Base-by-base conservation (phyloP, 2,888 invertebrate species). In the Oscheius sp. region DNA sequence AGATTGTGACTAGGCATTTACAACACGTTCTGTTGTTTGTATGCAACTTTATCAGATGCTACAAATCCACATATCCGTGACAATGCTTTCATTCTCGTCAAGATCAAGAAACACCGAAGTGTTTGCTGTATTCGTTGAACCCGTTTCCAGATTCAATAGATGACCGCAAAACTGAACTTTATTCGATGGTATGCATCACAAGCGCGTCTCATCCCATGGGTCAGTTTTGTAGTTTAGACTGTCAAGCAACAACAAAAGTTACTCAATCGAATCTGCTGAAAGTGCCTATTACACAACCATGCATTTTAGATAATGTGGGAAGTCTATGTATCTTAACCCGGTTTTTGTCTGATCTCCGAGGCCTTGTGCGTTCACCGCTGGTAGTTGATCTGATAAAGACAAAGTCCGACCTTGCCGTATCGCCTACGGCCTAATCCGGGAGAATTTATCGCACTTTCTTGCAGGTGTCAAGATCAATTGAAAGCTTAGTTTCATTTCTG, bases 301-400 rank as follows among this genome's bases (percentile, higher is more conserved):
- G 21, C 21, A 21, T 2, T 9, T 9, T 9, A 21, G 2, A 21
- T 2, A 21, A 55, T 21, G 55, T 9, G 55, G 21, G 13, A 5
- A 55, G 7, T 21, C 29, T 9, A 55, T 55, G 55, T 55, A 1
- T 13, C 55, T 55, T 21, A 55, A 21, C 55, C 55, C 55, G 55
- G 4, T 55, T 55, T 55, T 55, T 55, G 21, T 32, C 32, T 55
- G 55, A 21, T 55, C 55, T 55, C 32, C 55, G 55, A 21, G 9
- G 55, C 21, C 9, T 55, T 32, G 55, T 32, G 13, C 53, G 21
- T 51, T 51, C 21, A 13, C n/a, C 29, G 55, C 32, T 21, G 55
- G 21, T 55, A 21, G 55, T 32, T 55, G 55, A 55, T 55, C 55
- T 29, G 55, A 55, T 55, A 13, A 21, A 55, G 55, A 29, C 21